Conservation (phyloP, 2,888 invertebrate species). For the Cryptophagus acutangulus region DNA sequence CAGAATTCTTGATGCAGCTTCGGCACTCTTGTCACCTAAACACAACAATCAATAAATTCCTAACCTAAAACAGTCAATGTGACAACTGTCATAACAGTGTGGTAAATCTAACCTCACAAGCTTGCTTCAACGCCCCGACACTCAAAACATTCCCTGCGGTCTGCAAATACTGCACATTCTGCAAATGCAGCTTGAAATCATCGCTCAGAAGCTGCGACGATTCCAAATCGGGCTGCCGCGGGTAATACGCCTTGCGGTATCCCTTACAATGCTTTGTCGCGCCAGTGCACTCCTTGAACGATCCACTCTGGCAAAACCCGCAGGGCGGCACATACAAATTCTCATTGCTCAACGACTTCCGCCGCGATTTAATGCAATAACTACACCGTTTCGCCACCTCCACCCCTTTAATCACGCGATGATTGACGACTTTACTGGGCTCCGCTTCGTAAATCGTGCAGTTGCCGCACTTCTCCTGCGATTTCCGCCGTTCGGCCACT, state of each 20-base stretch:
- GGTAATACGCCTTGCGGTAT: slow-evolving; percentile 41
- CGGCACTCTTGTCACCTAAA: slow-evolving; percentile 57
- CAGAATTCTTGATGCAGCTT: slow-evolving; percentile 85
- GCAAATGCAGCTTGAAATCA: slow-evolving; percentile 66
- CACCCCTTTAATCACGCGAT: slow-evolving; percentile 18
- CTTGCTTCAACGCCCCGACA: slow-evolving; percentile 55
- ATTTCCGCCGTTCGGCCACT: slow-evolving; percentile 32
- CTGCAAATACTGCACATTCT: slow-evolving; percentile 68
- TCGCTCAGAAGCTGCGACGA: slow-evolving; percentile 64
- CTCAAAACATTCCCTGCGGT: slow-evolving; percentile 63
- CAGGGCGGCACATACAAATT: slow-evolving; percentile 52
- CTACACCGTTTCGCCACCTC: slow-evolving; percentile 33
- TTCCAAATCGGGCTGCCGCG: slow-evolving; percentile 50
- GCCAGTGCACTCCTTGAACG: slow-evolving; percentile 35
- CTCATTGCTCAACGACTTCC: slow-evolving; percentile 60
- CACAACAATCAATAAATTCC: too few species aligned
- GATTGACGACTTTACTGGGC: slow-evolving; percentile 34
- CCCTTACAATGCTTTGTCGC: slow-evolving; percentile 36
- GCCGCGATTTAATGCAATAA: slow-evolving; percentile 37
- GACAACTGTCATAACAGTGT: neutral
- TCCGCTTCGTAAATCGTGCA: slow-evolving; percentile 45
- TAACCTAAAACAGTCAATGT: slow-evolving; percentile 13
- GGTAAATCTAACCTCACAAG: slow-evolving; percentile 39
- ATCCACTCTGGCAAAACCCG: slow-evolving; percentile 47
- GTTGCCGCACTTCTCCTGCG: slow-evolving; percentile 42